Conservation (phyloP, 2,888 invertebrate genomes). For the Thymelicus acteon region DNA sequence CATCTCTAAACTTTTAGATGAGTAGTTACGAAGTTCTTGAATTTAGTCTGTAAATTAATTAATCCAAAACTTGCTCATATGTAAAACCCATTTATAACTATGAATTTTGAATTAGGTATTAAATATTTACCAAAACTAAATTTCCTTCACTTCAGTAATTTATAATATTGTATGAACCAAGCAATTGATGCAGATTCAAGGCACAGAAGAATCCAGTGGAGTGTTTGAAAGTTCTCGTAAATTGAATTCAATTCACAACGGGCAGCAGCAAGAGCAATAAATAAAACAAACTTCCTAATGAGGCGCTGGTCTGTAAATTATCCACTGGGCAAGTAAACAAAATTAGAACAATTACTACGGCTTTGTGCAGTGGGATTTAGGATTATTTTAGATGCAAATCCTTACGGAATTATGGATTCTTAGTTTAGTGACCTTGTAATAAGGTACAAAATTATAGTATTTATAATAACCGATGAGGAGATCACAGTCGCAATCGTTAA, state of each 20-base stretch:
- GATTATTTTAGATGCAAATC: too few relatives aligned
- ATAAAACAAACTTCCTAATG: slow-evolving; percentile 76
- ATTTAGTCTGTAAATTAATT: too few relatives aligned
- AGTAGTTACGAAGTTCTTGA: slow-evolving; percentile 1
- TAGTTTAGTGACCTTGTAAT: too few relatives aligned
- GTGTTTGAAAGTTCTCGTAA: slow-evolving; percentile 53
- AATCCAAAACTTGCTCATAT: too few relatives aligned
- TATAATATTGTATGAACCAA: not conserved
- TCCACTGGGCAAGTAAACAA: slow-evolving; percentile 19
- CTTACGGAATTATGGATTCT: too few relatives aligned
- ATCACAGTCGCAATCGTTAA: too few relatives aligned
- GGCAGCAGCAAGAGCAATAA: slow-evolving; percentile 66
- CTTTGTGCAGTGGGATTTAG: not conserved
- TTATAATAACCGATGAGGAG: too few relatives aligned
- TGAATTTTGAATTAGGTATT: too few relatives aligned
- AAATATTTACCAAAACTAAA: too few relatives aligned
- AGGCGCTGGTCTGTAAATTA: slow-evolving; percentile 49
- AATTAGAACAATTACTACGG: slow-evolving; percentile 1
- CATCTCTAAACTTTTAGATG: slow-evolving; percentile 5
- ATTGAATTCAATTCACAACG: slow-evolving; percentile 76
- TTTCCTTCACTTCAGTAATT: too few relatives aligned
- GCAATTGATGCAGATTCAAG: not conserved
- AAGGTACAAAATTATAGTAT: too few relatives aligned
- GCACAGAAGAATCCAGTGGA: slow-evolving; percentile 21
- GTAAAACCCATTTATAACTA: too few relatives aligned